Evolutionary conservation across 1,140 invertebrate genomes (phyloP).

Genomic region (Callitettix versicolor): DNA sequence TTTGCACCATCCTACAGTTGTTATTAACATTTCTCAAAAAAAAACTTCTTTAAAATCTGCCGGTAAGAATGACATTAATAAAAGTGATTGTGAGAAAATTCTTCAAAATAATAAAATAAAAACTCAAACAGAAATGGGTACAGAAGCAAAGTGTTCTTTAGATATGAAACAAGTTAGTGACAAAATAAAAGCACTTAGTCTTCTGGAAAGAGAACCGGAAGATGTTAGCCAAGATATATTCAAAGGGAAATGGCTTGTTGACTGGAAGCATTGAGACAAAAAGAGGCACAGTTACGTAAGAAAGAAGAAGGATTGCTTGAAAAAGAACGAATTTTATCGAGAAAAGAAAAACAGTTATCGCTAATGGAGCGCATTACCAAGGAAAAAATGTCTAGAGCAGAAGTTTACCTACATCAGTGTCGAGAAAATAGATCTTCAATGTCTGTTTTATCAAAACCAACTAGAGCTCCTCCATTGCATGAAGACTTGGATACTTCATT

Average conservation of each 20-base stretch:
- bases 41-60: conserved; percentile 22
- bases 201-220: conserved; percentile 26
- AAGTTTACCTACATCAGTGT: conserved; percentile 27
- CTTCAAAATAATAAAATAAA: no score
- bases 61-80: conserved; percentile 22
- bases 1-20: conserved; percentile 40
- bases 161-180: background rate
- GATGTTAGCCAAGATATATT: conserved; percentile 36
- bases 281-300: conserved; percentile 29
- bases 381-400: conserved; percentile 39
- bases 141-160: no score
- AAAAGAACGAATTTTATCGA: conserved; percentile 34
- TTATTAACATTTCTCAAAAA: conserved; percentile 22
- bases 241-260: conserved; percentile 36
- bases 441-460: background rate
- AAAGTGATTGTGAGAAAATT: conserved; percentile 16
- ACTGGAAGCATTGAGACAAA: conserved; percentile 31
- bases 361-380: conserved; percentile 39
- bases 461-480: conserved; percentile 27
- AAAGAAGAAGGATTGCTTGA: conserved; percentile 32
- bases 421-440: conserved; percentile 14
- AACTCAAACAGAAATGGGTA: background rate
- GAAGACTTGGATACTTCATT: conserved; percentile 42
- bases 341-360: conserved; percentile 32
- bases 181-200: conserved; percentile 8